Evolutionary conservation across 2,888 invertebrate genomes (phyloP).

Genomic region (Helobdella robusta): DNA sequence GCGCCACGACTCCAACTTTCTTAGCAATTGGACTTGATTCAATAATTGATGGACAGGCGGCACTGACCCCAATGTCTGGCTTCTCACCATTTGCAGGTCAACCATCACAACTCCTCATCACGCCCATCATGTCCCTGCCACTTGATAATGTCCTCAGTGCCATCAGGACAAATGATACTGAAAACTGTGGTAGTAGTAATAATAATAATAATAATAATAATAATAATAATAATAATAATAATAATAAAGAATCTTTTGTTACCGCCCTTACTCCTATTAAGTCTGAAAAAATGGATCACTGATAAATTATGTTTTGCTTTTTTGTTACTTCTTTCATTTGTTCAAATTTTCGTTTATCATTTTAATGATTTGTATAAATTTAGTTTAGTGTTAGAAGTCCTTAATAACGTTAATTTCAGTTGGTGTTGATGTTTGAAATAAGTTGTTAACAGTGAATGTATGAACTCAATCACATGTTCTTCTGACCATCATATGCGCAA

Average conservation of each 20-base stretch:
- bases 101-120: conserved; percentile 18
- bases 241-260: background rate
- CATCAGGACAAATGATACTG: background rate
- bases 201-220: background rate
- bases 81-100: background rate
- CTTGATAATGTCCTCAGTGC: background rate
- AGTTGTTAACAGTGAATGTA: no score
- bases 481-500: no score
- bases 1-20: conserved; percentile 11
- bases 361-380: no score
- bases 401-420: no score
- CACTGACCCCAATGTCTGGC: conserved; percentile 2
- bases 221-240: background rate
- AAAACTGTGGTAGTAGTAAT: background rate
- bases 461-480: no score
- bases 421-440: no score
- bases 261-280: background rate
- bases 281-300: background rate
- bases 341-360: no score
- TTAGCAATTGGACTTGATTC: conserved; percentile 56
- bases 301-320: background rate
- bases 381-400: no score
- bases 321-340: no score
- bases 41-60: conserved; percentile 72
- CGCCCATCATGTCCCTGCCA: conserved; percentile 15